Evolutionary conservation across 2,113 vertebrate genomes (phyloP).

Genomic region (Aix galericulata): DNA sequence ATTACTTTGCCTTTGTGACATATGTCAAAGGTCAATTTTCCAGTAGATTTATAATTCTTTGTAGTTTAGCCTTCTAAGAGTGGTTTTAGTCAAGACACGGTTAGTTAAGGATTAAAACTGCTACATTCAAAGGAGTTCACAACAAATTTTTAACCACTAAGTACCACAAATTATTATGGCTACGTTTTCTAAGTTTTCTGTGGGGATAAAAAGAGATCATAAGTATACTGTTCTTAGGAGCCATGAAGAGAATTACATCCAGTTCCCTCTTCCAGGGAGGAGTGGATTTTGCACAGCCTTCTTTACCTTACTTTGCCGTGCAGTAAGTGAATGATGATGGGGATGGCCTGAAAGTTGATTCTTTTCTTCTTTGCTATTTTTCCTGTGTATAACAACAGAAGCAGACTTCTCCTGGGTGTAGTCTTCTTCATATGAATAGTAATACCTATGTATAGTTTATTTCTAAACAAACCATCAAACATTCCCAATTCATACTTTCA

Average conservation of each 20-base stretch:
- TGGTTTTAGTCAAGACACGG: background rate
- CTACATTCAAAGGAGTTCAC: background rate
- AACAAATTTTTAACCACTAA: background rate
- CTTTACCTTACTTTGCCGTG: background rate
- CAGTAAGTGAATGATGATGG: background rate
- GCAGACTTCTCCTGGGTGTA: background rate
- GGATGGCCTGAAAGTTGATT: background rate
- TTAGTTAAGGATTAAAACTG: background rate
- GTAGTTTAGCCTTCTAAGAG: background rate
- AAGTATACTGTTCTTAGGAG: background rate
- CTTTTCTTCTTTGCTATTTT: background rate
- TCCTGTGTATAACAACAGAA: background rate
- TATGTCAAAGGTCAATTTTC: background rate
- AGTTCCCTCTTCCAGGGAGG: background rate
- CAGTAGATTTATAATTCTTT: background rate
- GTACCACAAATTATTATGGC: background rate
- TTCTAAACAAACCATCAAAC: background rate
- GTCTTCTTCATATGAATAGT: background rate
- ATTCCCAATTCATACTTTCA: background rate
- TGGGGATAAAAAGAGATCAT: fast-evolving
- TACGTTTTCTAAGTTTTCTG: background rate
- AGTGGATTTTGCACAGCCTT: background rate
- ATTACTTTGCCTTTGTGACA: background rate
- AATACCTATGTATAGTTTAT: background rate
- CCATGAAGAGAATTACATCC: background rate